Evolutionary conservation across 2,797 vertebrate genomes (phyloP).

Genomic region (Antennarius maculatus): DNA sequence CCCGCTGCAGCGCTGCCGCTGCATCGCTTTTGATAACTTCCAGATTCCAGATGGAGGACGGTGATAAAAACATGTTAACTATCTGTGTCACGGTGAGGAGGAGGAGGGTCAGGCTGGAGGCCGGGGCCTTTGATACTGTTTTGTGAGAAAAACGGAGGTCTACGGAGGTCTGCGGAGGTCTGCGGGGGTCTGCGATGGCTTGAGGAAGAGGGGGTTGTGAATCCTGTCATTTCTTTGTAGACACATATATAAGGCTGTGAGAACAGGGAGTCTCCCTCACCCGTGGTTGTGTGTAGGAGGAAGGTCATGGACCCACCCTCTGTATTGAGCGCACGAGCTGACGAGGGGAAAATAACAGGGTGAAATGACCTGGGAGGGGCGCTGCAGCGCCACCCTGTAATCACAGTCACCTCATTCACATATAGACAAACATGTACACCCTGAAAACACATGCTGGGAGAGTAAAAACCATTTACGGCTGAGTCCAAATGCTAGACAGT

Average conservation of each 20-base stretch:
- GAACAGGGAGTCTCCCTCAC: constrained; percentile 56
- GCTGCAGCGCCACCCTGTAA: constrained; percentile 68
- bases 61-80: constrained; percentile 19
- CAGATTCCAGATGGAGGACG: constrained; percentile 32
- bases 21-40: constrained; percentile 30
- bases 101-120: constrained; percentile 5
- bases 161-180: constrained; percentile 15
- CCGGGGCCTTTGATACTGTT: neutral
- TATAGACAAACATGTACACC: constrained; percentile 26
- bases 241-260: constrained; percentile 41
- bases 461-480: too few species aligned
- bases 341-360: constrained; percentile 75
- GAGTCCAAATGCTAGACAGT: too few species aligned
- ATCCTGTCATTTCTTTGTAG: constrained; percentile 12
- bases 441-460: constrained; percentile 2
- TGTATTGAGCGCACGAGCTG: constrained; percentile 51
- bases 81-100: constrained; percentile 22
- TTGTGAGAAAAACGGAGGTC: constrained; percentile 29
- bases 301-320: constrained; percentile 73
- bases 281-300: constrained; percentile 62
- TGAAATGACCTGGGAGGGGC: constrained; percentile 42
- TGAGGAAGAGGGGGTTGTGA: constrained; percentile 12
- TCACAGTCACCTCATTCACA: constrained; percentile 62
- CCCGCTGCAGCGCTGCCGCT: constrained; percentile 8
- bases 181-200: neutral